These are phyloP conservation scores for Yponomeuta evonymella DNA, from an alignment of 2,888 invertebrate genomes.

Conservation along the genomic window DNA sequence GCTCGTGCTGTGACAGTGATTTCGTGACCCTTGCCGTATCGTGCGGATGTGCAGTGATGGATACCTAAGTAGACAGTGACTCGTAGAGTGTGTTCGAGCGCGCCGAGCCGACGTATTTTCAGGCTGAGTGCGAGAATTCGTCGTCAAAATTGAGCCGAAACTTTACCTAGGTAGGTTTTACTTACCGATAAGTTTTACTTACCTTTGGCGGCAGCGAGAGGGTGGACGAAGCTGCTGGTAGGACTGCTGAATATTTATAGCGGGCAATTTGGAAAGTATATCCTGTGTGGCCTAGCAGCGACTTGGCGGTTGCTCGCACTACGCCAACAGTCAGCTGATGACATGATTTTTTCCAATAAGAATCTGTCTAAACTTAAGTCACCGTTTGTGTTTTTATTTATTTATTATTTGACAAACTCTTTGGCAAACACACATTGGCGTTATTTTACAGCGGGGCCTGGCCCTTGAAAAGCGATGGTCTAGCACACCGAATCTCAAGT, in stretches of 20 bases:
- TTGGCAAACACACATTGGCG: no score
- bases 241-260: slow-evolving; percentile 65
- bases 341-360: background rate
- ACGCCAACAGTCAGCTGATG: background rate
- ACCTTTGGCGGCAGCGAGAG: slow-evolving; percentile 37
- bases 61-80: slow-evolving; percentile 56
- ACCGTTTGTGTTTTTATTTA: background rate
- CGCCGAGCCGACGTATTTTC: slow-evolving; percentile 49
- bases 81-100: slow-evolving; percentile 42
- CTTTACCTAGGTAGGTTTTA: slow-evolving; percentile 70
- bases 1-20: slow-evolving; percentile 73
- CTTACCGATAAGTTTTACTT: slow-evolving; percentile 1
- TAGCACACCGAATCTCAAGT: no score
- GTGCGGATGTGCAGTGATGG: slow-evolving; percentile 77
- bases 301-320: background rate
- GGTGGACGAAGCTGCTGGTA: slow-evolving; percentile 35
- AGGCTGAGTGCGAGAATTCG: slow-evolving; percentile 57
- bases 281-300: slow-evolving; percentile 27
- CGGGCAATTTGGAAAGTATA: slow-evolving; percentile 61
- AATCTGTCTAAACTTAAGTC: background rate
- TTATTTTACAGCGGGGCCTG: no score
- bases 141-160: slow-evolving; percentile 75
- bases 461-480: no score
- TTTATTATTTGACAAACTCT: no score
- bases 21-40: slow-evolving; percentile 62